Conservation (phyloP, 2,113 vertebrate genomes). For the Tympanuchus pallidicinctus region DNA sequence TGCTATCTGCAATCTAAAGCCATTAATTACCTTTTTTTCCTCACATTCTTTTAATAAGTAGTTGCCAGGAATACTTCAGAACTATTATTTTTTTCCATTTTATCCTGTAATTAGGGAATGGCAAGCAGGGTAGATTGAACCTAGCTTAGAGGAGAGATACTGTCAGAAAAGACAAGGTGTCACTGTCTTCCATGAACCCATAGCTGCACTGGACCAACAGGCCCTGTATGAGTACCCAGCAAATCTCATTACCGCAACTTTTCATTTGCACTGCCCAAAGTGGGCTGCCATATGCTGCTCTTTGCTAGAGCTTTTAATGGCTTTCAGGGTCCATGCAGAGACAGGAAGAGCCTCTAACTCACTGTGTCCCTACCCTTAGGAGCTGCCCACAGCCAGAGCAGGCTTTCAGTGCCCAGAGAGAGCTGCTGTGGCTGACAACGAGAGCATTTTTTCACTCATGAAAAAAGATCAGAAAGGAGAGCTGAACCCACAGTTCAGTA, state of each 20-base stretch:
- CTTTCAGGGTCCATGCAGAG: background rate
- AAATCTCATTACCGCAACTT: background rate
- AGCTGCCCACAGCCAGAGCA: background rate
- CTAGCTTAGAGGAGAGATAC: background rate
- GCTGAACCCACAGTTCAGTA: background rate
- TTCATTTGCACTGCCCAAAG: background rate
- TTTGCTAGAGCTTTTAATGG: background rate
- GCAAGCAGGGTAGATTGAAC: background rate
- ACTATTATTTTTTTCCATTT: background rate
- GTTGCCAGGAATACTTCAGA: background rate
- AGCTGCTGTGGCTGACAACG: background rate
- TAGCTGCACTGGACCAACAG: background rate
- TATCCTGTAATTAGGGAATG: background rate
- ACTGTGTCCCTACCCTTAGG: background rate
- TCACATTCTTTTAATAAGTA: background rate
- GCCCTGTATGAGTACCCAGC: background rate
- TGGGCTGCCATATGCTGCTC: background rate
- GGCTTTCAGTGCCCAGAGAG: background rate
- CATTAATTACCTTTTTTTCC: background rate
- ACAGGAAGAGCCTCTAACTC: background rate
- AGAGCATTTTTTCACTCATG: background rate
- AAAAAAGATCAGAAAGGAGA: background rate
- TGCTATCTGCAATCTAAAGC: background rate
- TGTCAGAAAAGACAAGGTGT: background rate
- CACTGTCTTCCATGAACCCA: background rate